Percentiles rank a stretch among this genome's conserved stretches.
phyloP scores from a whole-genome alignment of 2,888 invertebrate species.

The Alsophila aescularia region DNA sequence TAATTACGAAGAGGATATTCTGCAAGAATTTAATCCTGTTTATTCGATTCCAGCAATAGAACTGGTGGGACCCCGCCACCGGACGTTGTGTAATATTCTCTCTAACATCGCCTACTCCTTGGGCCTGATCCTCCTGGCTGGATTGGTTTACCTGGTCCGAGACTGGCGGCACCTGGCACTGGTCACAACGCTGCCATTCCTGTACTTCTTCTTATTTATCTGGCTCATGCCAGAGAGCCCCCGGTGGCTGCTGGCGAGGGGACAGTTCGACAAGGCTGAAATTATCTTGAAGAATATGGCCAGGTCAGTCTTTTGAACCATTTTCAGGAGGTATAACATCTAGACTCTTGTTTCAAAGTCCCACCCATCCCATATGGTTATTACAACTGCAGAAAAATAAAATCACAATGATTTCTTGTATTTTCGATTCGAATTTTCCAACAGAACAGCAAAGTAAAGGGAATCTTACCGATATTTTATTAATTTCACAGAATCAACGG shows the following conservation, averaged over 20 bases:
- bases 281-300: slow-evolving; percentile 90
- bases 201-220: slow-evolving; percentile 89
- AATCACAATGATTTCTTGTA: too few relatives aligned
- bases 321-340: too few relatives aligned
- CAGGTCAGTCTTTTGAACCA: slow-evolving; percentile 55
- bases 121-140: slow-evolving; percentile 88
- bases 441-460: too few relatives aligned
- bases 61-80: slow-evolving; percentile 89
- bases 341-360: too few relatives aligned
- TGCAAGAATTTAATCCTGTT: too few relatives aligned
- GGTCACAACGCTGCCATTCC: slow-evolving; percentile 90
- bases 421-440: too few relatives aligned
- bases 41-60: slow-evolving; percentile 89
- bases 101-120: slow-evolving; percentile 93
- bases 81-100: slow-evolving; percentile 91
- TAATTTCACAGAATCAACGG: slow-evolving; percentile 87
- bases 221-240: slow-evolving; percentile 93
- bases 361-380: too few relatives aligned
- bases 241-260: slow-evolving; percentile 91
- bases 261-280: slow-evolving; percentile 89
- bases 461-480: too few relatives aligned
- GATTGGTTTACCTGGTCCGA: slow-evolving; percentile 90
- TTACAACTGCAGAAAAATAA: too few relatives aligned
- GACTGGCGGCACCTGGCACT: slow-evolving; percentile 92
- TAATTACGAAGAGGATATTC: too few relatives aligned